phyloP scores from a whole-genome alignment of 2,888 invertebrate genomes.

The Ischnus inquisitorius region DNA sequence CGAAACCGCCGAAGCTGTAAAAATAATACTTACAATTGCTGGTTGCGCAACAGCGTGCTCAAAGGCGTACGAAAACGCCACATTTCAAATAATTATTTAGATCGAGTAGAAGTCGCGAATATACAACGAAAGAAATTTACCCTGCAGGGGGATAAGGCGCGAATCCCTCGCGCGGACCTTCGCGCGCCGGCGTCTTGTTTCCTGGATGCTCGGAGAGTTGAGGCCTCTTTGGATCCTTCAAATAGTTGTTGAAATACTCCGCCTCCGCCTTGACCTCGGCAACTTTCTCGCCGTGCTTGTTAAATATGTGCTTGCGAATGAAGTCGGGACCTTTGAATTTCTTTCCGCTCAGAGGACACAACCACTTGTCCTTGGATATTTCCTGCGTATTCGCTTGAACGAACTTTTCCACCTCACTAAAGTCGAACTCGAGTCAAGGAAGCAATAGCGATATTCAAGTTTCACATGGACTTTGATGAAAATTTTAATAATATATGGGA shows the following conservation, averaged over 20 bases:
- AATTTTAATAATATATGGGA: too few relatives aligned
- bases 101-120: constrained; percentile 40
- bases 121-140: constrained; percentile 67
- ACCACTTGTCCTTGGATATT: constrained; percentile 98
- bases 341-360: constrained; percentile 99
- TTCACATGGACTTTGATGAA: too few relatives aligned
- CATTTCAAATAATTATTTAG: neutral
- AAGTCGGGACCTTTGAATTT: constrained; percentile 99
- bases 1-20: constrained; percentile 81
- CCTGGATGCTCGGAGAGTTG: constrained; percentile 95
- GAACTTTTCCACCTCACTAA: constrained; percentile 95
- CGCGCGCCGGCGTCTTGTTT: constrained; percentile 86
- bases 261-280: constrained; percentile 99
- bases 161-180: constrained; percentile 85
- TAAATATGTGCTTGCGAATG: constrained; percentile 98
- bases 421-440: constrained; percentile 32
- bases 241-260: constrained; percentile 98
- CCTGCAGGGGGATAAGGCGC: constrained; percentile 85
- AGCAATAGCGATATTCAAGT: neutral
- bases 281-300: constrained; percentile 98
- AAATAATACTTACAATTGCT: neutral
- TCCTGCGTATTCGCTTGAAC: constrained; percentile 98
- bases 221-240: constrained; percentile 97
- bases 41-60: neutral
- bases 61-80: neutral